A percentile compares a stretch with the other conserved stretches of the same genome.
These are phyloP conservation scores for Andinoacara biseriatus DNA, from an alignment of 2,113 vertebrate species.

Conservation along the genomic window DNA sequence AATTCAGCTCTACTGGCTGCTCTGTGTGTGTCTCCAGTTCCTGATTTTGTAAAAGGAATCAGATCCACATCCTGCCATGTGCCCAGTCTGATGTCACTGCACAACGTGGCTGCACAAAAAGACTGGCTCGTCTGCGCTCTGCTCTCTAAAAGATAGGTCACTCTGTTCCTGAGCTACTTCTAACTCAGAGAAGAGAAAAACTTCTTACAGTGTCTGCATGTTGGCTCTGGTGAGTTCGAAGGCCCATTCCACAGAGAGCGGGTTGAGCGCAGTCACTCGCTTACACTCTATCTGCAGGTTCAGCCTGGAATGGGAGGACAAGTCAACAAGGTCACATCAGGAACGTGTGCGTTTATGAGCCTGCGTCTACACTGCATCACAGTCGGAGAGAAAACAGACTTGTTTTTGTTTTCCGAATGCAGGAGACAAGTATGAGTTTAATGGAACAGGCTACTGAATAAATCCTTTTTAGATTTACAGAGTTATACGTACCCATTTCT, in stretches of 20 bases:
- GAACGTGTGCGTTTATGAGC: background rate
- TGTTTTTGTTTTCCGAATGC: too few relatives aligned
- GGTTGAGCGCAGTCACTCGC: conserved; percentile 85
- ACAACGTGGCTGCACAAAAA: background rate
- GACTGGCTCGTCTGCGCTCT: background rate
- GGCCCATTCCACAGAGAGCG: conserved; percentile 90
- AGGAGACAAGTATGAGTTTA: too few relatives aligned
- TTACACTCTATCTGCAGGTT: conserved; percentile 92
- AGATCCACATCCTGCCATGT: conserved; percentile 1
- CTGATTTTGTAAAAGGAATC: background rate
- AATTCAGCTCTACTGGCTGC: background rate
- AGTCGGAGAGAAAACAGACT: background rate
- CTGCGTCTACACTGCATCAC: background rate
- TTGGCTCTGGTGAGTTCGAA: conserved; percentile 94
- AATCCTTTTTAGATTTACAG: conserved; percentile 20
- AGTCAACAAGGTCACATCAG: background rate
- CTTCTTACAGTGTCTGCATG: conserved; percentile 92
- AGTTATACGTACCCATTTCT: conserved; percentile 87
- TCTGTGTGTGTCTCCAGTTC: background rate
- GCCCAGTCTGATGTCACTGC: background rate
- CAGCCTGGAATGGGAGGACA: conserved; percentile 74
- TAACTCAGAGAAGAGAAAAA: background rate
- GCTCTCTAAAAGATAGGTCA: background rate
- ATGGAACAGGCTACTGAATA: background rate
- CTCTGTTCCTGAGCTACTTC: conserved; percentile 1